Conservation (phyloP, 2,113 vertebrate species). For the Thunnus thynnus region DNA sequence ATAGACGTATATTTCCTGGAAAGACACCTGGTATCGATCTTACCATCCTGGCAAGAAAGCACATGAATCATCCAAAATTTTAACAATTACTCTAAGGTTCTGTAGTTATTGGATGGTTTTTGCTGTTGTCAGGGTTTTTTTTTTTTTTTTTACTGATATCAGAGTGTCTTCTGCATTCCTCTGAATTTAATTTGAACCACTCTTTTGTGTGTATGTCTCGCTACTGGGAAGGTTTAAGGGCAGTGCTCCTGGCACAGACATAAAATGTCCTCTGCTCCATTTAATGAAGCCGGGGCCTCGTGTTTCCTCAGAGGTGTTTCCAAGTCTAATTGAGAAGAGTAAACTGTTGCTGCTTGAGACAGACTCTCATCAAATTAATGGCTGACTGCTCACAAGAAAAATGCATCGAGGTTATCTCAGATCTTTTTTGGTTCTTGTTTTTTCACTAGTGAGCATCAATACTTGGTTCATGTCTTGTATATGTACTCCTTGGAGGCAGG, state of each 20-base stretch:
- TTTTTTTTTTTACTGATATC: too few species aligned
- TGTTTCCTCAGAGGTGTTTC: slow-evolving; percentile 62
- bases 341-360: slow-evolving; percentile 51
- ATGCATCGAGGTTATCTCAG: slow-evolving; percentile 34
- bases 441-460: slow-evolving; percentile 35
- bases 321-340: slow-evolving; percentile 67
- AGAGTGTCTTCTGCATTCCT: slow-evolving; percentile 33
- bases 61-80: neutral
- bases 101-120: slow-evolving; percentile 14
- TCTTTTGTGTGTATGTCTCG: slow-evolving; percentile 24
- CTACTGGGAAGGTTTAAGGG: slow-evolving; percentile 69
- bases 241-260: slow-evolving; percentile 40
- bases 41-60: neutral
- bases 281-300: slow-evolving; percentile 75
- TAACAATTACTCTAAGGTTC: neutral
- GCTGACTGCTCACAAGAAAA: slow-evolving; percentile 34
- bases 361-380: slow-evolving; percentile 53
- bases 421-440: slow-evolving; percentile 20
- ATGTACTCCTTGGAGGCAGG: slow-evolving; percentile 31
- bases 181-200: slow-evolving; percentile 49
- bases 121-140: slow-evolving; percentile 31
- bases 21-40: neutral
- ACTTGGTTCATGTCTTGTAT: slow-evolving; percentile 37
- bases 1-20: neutral
- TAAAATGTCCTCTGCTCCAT: slow-evolving; percentile 61